Base-by-base conservation (phyloP, 2,797 vertebrate species). In the Decapterus maruadsi region DNA sequence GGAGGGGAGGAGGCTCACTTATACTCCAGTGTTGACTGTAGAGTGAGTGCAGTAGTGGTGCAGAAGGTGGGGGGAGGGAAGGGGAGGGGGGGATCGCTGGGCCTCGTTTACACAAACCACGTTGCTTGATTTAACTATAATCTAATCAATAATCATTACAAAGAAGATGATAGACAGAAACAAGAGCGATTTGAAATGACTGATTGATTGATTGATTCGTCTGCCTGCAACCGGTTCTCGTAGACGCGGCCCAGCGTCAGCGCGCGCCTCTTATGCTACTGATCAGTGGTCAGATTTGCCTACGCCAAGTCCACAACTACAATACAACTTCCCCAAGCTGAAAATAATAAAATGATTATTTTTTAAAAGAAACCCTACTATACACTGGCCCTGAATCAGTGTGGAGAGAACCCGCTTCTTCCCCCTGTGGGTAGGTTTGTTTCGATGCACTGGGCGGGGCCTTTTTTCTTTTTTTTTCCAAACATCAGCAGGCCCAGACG, bases 11-110 rank as follows among this genome's bases (percentile, higher is more conserved):
- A 77, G 81, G 79, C 68, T 90, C 72, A 63, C 71, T 75, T 83
- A 53, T 69, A 88, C 88, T 91, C 91, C 92, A 94, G 93, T 93
- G 93, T 93, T 16, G 87, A 90, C 84, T 83, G 87, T 81, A 89
- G 86, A 83, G 83, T 59, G 84, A 81, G 78, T 78, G 88, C 89
- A 93, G 85, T 77, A 90, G 90, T 89, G 81, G 64, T 77, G 84
- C 84, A 81, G 75, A 78, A 34, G 31, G 31, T n/a, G 36, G 38
- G 45, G 76, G 82, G 58, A 72, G 26, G 26, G 26, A 26, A 26
- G 26, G 26, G 26, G 26, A n/a, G 36, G 42, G 45, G 76, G 82
- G 58, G 70, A 57, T 68, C 58, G 36, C 84, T 50, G 77, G 76
- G 75, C 77, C 74, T 85, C 66, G 60, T 77, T 80, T 78, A 34